Evolutionary conservation across 2,888 invertebrate genomes (phyloP), one percentile per base, ranked within the genome.

Genomic region (Cephus spinipes): DNA sequence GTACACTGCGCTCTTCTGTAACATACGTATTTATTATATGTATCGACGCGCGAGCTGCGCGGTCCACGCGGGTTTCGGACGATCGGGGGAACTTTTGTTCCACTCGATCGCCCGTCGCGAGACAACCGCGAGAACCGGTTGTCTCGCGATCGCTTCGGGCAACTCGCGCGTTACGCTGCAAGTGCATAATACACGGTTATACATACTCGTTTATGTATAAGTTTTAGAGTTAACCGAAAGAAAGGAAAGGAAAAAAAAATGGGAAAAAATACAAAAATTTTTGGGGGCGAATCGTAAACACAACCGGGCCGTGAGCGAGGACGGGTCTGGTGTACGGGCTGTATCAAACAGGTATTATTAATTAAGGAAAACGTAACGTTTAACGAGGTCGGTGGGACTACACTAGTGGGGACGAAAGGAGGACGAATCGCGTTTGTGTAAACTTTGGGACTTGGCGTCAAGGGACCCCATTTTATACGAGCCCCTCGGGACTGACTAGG

Each of bases 171-270:
- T 77, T 3, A 33, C 30, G 35, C 74, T 71, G 55, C 55, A 55
- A 55, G 68, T 75, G 69, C 33, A 73, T 73, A 73, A 73, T 74
- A 74, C 36, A 35, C 34, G 32, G 34, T 74, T 74, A 74, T 74
- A 74, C 36, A 74, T 74, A 74, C 74, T 36, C 74, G 36, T 35
- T 33, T n/a, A 36, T 74, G 36, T 74, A 74, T 74, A 74, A 71
- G 71, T 71, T 71, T 71, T 71, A 71, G 33, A 71, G 71, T 71
- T 71, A 32, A 71, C 31, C n/a, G 6, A n/a, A n/a, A 1, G 12
- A 11, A 1, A 35, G 35, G 2, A 3, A 11, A n/a, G 1, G 1
- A n/a, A 23, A n/a, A 32, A 32, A 32, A 32, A 32, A 32, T 32
- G 34, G n/a, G 23, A 15, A 23, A 34, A 35, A 74, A 35, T 34